Evolutionary conservation across 2,113 vertebrate species (phyloP), one percentile per base, ranked within the genome.

Genomic region (Dipodomys merriami): DNA sequence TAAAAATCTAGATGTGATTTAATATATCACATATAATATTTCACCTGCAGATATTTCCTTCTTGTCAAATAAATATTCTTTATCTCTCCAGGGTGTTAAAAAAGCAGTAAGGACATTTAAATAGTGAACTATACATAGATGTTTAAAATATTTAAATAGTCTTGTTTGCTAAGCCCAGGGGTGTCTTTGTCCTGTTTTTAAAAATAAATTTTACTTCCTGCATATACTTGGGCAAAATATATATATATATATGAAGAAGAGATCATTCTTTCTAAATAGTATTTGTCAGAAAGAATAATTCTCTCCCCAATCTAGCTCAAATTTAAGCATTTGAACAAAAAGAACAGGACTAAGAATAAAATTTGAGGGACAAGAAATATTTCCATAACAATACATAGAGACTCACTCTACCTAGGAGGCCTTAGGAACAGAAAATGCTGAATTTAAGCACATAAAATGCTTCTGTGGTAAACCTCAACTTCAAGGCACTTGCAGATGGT

Each of bases 261-360:
- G 94, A 83, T 88, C 62, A 69, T 92, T 84, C 35, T 94, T 87
- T 91, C 64, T 35, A 90, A 84, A 94, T 80, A 95, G 82, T 4
- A 53, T 94, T 89, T 91, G 44, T 95, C 78, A 95, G 91, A 93
- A 94, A 87, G 76, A 92, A 92, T 92, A 81, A 91, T 91, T 73
- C 72, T 80, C 49, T 82, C 46, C 44, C 46, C 44, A 79, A 60
- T 83, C 84, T 91, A 88, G 73, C 78, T 94, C 69, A 94, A 46
- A 93, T 93, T 94, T 86, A 89, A 94, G 85, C 25, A 16, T 68
- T 78, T 93, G 77, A 95, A 94, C 73, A 87, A 93, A 95, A 92
- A 90, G 81, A 85, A 71, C 15, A 72, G 44, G 87, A 77, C 83
- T 86, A 64, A 92, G 73, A 92, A 49, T 77, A 74, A 77, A 7